Evolutionary conservation across 2,888 invertebrate genomes (phyloP), one percentile per base, ranked within the genome.

Genomic region (Leptopilina myrica): DNA sequence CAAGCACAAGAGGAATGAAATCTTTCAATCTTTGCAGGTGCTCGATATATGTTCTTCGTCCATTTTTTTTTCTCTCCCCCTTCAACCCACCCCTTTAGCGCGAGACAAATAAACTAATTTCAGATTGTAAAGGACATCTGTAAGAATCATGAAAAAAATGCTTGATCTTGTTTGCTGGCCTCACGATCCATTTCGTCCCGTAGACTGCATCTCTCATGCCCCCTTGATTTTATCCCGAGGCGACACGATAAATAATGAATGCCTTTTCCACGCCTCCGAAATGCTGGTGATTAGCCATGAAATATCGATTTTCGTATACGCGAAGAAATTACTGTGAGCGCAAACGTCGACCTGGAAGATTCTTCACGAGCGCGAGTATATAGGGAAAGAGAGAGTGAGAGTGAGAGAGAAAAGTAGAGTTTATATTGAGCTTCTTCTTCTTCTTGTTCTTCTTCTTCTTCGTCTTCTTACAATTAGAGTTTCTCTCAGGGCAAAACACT

Each of bases 211-310:
- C 56, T 40, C 73, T 53, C 56, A 20, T 14, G 14, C 69, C 69
- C 69, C 49, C 49, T 49, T 73, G 73, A 56, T 73, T 73, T 73
- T 85, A 84, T 87, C 91, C 88, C 84, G 86, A 83, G 90, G 91
- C 89, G 90, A 91, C 90, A 86, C 87, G 90, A 91, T 91, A 91
- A 91, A 91, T 91, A 91, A 91, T 90, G 89, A 87, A 89, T 87
- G 86, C 87, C 91, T 90, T 91, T 91, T 91, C 91, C 91, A 91
- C 91, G 91, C 91, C 91, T 91, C 90, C 90, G 89, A 91, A 91
- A 91, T 91, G 88, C 88, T 89, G 91, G 91, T 91, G 91, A 91
- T 91, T 91, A 91, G 90, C 89, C 86, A 89, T 91, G 91, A 91
- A 91, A 91, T 91, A 91, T 91, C 90, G 91, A 89, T 91, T 91